phyloP scores from a whole-genome alignment of 2,797 vertebrate species.

The Linurgus olivaceus region DNA sequence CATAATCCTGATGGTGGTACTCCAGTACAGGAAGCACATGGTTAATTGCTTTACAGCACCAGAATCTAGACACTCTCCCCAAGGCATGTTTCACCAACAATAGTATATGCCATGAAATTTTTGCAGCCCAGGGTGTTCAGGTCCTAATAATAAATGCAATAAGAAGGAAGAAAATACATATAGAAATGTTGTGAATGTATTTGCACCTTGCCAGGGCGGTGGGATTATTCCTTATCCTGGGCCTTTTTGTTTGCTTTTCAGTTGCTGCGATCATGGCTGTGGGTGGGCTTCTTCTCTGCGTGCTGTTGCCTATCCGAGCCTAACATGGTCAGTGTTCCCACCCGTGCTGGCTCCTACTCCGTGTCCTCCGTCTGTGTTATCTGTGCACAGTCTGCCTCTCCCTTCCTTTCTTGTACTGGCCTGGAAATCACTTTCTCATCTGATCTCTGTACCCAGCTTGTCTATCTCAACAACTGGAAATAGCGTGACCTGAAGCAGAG shows the following conservation, averaged over 20 bases:
- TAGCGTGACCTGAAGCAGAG: not conserved
- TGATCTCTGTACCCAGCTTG: not conserved
- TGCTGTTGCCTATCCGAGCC: slow-evolving; percentile 81
- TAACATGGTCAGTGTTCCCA: slow-evolving; percentile 79
- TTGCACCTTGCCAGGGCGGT: slow-evolving; percentile 37
- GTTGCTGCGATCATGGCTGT: slow-evolving; percentile 80
- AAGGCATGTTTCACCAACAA: not conserved
- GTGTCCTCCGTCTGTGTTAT: slow-evolving; percentile 55
- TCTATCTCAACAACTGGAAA: not conserved
- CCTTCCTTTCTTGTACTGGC: slow-evolving; percentile 41
- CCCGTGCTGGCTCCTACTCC: slow-evolving; percentile 45
- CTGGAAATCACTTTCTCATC: slow-evolving; percentile 36
- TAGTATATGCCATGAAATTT: not conserved
- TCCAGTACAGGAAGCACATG: not conserved
- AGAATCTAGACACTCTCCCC: not conserved
- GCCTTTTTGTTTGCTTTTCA: slow-evolving; percentile 82
- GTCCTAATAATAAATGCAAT: not conserved
- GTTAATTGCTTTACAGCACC: not conserved
- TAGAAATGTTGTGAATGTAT: slow-evolving; percentile 44
- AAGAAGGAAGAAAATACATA: not conserved
- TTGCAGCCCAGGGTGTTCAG: not conserved
- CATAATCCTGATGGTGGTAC: not conserved
- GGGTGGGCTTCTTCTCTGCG: slow-evolving; percentile 80
- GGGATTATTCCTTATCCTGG: slow-evolving; percentile 75
- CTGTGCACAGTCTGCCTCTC: slow-evolving; percentile 43